Evolutionary conservation across 2,797 vertebrate genomes (phyloP).

Genomic region (Buceros bicornis): DNA sequence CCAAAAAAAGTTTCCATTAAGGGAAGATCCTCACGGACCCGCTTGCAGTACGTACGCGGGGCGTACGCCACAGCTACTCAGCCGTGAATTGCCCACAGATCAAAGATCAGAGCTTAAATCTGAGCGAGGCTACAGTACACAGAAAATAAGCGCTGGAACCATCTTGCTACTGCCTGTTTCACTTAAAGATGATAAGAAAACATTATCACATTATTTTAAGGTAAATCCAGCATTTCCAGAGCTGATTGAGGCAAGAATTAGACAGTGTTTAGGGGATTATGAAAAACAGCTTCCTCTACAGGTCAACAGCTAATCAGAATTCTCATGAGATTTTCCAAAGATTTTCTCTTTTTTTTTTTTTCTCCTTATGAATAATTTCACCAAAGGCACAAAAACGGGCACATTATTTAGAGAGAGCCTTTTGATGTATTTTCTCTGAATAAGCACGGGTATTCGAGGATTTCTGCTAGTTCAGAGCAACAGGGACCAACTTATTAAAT

Average conservation of each 20-base stretch:
- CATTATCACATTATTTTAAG: constrained; percentile 90
- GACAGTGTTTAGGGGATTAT: constrained; percentile 89
- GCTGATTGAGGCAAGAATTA: constrained; percentile 86
- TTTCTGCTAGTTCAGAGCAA: constrained; percentile 95
- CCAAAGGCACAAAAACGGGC: constrained; percentile 92
- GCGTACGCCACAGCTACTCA: constrained; percentile 28
- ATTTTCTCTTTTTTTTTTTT: constrained; percentile 85
- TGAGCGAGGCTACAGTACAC: constrained; percentile 71
- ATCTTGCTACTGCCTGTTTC: constrained; percentile 82
- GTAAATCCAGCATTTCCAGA: constrained; percentile 86
- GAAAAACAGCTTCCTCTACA: constrained; percentile 92
- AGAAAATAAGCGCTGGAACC: constrained; percentile 78
- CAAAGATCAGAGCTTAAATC: constrained; percentile 80
- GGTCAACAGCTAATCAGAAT: constrained; percentile 98
- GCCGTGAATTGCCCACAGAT: constrained; percentile 74
- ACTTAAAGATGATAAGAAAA: constrained; percentile 84
- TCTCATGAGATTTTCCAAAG: constrained; percentile 91
- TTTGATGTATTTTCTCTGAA: constrained; percentile 97
- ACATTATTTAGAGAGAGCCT: constrained; percentile 95
- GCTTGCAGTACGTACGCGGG: neutral
- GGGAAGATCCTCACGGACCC: neutral
- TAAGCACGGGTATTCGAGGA: constrained; percentile 95
- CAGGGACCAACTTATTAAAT: constrained; percentile 99
- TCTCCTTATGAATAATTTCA: constrained; percentile 98
- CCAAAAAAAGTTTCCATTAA: neutral